A percentile compares a stretch with the other conserved stretches of the same genome.
phyloP scores from a whole-genome alignment of 2,888 invertebrate genomes.

The Drosophila monieri region DNA sequence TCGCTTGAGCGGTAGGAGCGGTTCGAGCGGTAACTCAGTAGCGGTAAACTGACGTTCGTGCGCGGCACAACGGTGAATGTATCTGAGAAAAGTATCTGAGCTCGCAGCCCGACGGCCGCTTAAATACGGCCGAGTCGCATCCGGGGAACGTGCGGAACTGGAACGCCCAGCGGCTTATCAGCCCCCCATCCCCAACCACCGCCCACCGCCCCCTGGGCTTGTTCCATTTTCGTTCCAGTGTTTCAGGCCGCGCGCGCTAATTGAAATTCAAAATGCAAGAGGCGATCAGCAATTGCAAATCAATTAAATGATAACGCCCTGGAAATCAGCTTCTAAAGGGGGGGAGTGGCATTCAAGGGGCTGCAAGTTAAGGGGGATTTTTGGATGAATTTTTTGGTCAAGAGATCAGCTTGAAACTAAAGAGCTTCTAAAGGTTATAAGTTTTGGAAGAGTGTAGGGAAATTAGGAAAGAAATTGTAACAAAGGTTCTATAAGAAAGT shows the following conservation, averaged over 20 bases:
- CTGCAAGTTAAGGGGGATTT: background rate
- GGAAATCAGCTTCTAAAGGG: background rate
- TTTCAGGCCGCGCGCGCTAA: constrained; percentile 17
- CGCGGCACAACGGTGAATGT: constrained; percentile 73
- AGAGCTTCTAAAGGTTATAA: too few species aligned
- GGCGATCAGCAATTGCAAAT: constrained; percentile 18
- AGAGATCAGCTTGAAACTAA: too few species aligned
- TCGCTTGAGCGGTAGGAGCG: background rate
- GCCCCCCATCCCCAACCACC: background rate
- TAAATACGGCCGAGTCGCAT: constrained; percentile 37
- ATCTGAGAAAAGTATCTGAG: constrained; percentile 70
- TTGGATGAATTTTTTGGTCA: too few species aligned
- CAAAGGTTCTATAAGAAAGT: background rate
- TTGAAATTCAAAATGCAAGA: constrained; percentile 39
- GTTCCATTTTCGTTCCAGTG: constrained; percentile 12
- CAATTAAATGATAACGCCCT: constrained; percentile 34
- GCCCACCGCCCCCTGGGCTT: too few species aligned
- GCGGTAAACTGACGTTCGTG: constrained; percentile 52
- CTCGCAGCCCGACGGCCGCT: constrained; percentile 42
- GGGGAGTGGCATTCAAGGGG: background rate
- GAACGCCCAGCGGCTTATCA: constrained; percentile 41
- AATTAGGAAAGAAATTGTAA: too few species aligned
- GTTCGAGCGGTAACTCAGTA: constrained; percentile 9
- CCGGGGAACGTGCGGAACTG: constrained; percentile 44
- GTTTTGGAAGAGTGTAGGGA: too few species aligned